Conservation (phyloP, 2,888 invertebrate species). For the Drosophila mulleri region DNA sequence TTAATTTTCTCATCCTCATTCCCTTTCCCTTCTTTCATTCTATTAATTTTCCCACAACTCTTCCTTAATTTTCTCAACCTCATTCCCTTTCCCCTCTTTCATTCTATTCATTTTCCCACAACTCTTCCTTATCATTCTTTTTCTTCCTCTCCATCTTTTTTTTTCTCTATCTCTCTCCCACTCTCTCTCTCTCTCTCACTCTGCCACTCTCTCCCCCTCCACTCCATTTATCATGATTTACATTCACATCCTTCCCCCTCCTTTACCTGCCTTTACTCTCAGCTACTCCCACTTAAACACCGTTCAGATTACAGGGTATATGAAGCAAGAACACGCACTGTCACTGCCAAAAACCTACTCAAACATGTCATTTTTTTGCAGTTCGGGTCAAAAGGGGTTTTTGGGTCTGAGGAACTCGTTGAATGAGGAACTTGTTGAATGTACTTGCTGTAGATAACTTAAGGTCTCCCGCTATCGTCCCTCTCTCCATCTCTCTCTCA, state of each 20-base stretch:
- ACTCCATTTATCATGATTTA: neutral
- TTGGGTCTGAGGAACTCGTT: slow-evolving; percentile 3
- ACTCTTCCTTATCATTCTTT: no score
- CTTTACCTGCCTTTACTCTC: no score
- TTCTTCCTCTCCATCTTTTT: neutral
- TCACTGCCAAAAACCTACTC: slow-evolving; percentile 9
- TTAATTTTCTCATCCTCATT: no score
- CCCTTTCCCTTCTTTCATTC: no score
- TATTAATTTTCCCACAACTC: no score
- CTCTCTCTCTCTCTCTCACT: neutral
- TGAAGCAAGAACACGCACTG: slow-evolving; percentile 12
- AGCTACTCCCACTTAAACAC: no score
- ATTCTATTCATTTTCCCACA: no score
- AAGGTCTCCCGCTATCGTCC: slow-evolving; percentile 21
- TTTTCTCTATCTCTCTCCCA: neutral
- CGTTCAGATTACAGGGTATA: slow-evolving; percentile 10
- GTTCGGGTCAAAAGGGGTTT: neutral
- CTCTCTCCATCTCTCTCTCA: neutral
- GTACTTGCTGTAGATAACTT: slow-evolving; percentile 26
- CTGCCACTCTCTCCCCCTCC: neutral
- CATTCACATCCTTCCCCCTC: neutral
- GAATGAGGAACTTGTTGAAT: slow-evolving; percentile 8
- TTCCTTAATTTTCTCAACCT: no score
- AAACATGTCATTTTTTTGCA: slow-evolving; percentile 27
- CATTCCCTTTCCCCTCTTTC: no score